Evolutionary conservation across 2,797 vertebrate genomes (phyloP).

Genomic region (Coccyzus lansbergi): DNA sequence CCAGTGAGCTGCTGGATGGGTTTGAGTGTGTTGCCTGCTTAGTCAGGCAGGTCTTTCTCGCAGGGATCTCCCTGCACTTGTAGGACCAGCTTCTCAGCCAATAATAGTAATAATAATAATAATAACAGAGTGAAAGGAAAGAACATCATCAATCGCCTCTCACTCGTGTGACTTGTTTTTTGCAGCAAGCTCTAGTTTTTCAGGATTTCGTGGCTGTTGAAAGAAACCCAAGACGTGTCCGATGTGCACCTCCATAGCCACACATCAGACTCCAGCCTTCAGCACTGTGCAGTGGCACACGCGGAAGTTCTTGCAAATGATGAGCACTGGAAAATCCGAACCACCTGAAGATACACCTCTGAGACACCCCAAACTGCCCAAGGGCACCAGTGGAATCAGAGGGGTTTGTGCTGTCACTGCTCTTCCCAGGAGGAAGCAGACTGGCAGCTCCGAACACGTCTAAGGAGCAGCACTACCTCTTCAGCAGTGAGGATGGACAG

Average conservation of each 20-base stretch:
- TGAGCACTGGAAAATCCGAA: neutral
- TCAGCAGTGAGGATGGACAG: neutral
- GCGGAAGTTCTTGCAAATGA: neutral
- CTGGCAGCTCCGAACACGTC: fast-evolving
- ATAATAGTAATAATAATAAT: too few species aligned
- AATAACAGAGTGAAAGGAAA: neutral
- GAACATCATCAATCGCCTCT: neutral
- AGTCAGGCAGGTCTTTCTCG: neutral
- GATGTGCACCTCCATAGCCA: fast-evolving
- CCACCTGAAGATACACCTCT: neutral
- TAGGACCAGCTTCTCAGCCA: neutral
- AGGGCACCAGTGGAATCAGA: neutral
- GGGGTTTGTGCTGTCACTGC: neutral
- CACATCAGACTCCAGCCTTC: neutral
- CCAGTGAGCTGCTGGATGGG: neutral
- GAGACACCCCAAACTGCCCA: neutral
- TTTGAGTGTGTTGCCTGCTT: neutral
- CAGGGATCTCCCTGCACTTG: neutral
- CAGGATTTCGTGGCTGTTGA: neutral
- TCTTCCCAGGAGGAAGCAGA: neutral
- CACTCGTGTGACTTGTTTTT: neutral
- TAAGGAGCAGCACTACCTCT: neutral
- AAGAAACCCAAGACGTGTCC: neutral
- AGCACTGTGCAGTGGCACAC: neutral
- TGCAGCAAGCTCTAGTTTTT: neutral